Base-by-base conservation (phyloP, 2,888 invertebrate genomes). In the Yponomeuta plumbellus region DNA sequence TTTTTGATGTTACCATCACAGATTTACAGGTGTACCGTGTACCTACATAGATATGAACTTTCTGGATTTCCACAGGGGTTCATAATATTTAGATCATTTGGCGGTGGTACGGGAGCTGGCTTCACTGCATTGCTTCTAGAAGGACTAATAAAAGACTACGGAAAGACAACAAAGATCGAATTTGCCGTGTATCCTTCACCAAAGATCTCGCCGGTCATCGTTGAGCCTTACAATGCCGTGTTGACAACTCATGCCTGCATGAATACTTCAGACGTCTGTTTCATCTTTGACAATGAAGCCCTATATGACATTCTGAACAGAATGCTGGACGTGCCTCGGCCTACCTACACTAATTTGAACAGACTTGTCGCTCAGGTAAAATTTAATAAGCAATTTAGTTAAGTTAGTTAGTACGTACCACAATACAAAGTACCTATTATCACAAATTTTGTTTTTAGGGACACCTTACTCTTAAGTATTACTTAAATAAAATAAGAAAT, bases 271-370 rank as follows among this genome's bases (percentile, higher is more conserved):
- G 95, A 96, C 75, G 93, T 95, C 21, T 93, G 93, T 70, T 95
- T 96, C 74, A 91, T 96, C 66, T 92, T 95, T 79, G 96, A 96
- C 74, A 96, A 96, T 73, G 95, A 95, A 80, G 95, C 96, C 0
- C 83, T 95, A 5, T 95, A 95, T 74, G 94, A 95, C 71, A 96
- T 98, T 72, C 94, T 97, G 74, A 92, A 93, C 1, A 92, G 94
- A 72, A 93, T 93, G 72, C 86, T 98, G 69, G 94, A 94, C 73
- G 94, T 96, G 2, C 93, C 94, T 4, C 88, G 95, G 56, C 97
- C 97, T 13, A 96, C 96, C 0, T 97, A 97, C 76, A 96, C 96
- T 1, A 97, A 97, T 85, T 88, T 97, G 39, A 98, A 98, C 78
- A 92, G 97, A 66, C 88, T 97, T 17, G 91, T 96, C 70, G 95